Evolutionary conservation across 2,113 vertebrate species (phyloP).

Genomic region (Odocoileus hemionus): DNA sequence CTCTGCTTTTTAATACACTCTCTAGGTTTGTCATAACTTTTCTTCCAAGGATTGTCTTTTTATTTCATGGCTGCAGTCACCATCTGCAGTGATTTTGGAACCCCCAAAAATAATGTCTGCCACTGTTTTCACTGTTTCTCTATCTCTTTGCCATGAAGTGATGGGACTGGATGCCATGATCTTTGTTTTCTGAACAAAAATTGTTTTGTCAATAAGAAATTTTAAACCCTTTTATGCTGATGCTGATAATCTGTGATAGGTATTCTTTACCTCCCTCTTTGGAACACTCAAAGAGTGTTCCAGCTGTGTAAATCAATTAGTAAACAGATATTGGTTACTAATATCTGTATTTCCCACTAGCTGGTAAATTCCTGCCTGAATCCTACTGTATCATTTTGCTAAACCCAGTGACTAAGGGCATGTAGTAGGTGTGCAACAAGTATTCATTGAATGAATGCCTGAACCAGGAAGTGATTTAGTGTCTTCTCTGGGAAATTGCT

Average conservation of each 20-base stretch:
- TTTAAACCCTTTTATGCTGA: background rate
- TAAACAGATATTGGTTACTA: background rate
- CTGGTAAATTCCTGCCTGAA: background rate
- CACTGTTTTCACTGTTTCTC: background rate
- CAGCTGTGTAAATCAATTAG: background rate
- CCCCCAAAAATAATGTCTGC: background rate
- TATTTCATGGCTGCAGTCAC: background rate
- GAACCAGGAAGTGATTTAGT: background rate
- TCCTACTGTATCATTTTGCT: background rate
- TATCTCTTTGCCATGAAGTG: background rate
- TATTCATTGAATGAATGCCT: background rate
- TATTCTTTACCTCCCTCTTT: background rate
- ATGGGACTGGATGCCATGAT: background rate
- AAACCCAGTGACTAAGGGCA: background rate
- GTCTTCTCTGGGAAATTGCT: conserved; percentile 1
- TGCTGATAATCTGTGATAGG: background rate
- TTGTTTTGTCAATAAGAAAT: background rate
- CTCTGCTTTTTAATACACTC: background rate
- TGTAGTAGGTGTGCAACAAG: background rate
- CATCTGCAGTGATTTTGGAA: background rate
- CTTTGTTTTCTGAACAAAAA: background rate
- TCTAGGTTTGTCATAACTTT: background rate
- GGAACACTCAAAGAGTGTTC: background rate
- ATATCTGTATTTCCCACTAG: background rate
- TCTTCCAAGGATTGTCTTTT: background rate